A percentile compares a stretch with the other conserved stretches of the same genome.
These are phyloP conservation scores for Tethea ocularis DNA, from an alignment of 2,888 invertebrate genomes.

Conservation along the genomic window DNA sequence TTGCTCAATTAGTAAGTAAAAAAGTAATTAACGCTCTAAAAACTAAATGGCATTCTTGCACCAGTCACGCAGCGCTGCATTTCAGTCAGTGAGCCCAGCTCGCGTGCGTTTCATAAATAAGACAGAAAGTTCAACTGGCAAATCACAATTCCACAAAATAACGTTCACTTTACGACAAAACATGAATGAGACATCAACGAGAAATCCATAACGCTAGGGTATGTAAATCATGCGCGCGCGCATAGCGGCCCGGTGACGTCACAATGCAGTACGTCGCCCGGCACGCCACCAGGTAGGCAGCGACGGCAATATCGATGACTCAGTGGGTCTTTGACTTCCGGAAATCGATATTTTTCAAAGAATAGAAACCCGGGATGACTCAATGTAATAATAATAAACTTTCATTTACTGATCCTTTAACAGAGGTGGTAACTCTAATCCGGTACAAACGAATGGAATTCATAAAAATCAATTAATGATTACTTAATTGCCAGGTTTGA, in stretches of 20 bases:
- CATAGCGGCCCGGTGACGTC: slow-evolving; percentile 65
- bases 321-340: slow-evolving; percentile 41
- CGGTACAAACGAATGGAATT: no score
- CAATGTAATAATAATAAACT: slow-evolving; percentile 6
- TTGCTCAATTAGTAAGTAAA: neutral
- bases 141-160: neutral
- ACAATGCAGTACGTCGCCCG: slow-evolving; percentile 30
- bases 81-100: no score
- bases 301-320: slow-evolving; percentile 28
- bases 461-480: no score
- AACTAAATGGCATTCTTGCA: neutral
- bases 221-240: slow-evolving; percentile 37
- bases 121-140: neutral
- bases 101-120: neutral
- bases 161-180: slow-evolving; percentile 8
- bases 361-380: slow-evolving; percentile 15
- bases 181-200: slow-evolving; percentile 26
- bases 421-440: no score
- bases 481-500: no score
- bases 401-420: neutral
- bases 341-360: slow-evolving; percentile 33
- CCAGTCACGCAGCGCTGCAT: no score
- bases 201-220: slow-evolving; percentile 26
- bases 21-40: neutral
- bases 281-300: slow-evolving; percentile 19